These are phyloP conservation scores for Drosophila formosana DNA, from an alignment of 2,888 invertebrate genomes.

Conservation along the genomic window DNA sequence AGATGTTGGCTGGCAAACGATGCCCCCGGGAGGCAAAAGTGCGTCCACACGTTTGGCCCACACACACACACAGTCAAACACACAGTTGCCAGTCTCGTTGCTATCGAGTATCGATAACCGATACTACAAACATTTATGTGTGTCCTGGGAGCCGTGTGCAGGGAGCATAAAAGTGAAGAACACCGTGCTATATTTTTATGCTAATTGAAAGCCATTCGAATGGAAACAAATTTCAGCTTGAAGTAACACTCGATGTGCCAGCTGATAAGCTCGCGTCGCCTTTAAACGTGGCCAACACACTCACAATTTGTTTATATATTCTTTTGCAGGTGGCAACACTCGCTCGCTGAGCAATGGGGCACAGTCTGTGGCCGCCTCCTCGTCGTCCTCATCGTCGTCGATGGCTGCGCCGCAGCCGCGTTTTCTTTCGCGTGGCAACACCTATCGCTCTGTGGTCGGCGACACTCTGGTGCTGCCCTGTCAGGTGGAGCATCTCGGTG, in stretches of 20 bases:
- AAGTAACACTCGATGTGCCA: conserved; percentile 30
- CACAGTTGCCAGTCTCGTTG: neutral
- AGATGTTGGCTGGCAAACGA: conserved; percentile 49
- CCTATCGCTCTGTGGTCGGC: conserved; percentile 91
- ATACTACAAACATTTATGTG: conserved; percentile 58
- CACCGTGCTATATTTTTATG: conserved; percentile 81
- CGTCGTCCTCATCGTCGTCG: conserved; percentile 44
- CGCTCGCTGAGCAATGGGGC: conserved; percentile 81
- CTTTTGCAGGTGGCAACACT: conserved; percentile 76
- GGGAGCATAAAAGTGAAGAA: conserved; percentile 42
- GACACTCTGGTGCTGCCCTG: conserved; percentile 92
- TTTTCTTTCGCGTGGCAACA: conserved; percentile 91
- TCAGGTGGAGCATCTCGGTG: conserved; percentile 92
- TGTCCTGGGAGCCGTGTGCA: conserved; percentile 58
- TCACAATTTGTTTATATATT: neutral
- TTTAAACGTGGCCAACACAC: conserved; percentile 3
- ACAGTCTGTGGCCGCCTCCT: conserved; percentile 52
- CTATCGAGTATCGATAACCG: conserved; percentile 46
- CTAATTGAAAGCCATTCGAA: conserved; percentile 83
- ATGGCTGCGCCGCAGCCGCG: conserved; percentile 86
- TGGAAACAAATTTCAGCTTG: conserved; percentile 68
- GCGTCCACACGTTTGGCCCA: conserved; percentile 36
- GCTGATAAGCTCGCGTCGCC: conserved; percentile 14
- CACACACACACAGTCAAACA: neutral
- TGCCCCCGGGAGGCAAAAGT: conserved; percentile 63